Conservation (phyloP, 2,113 vertebrate species). For the Falcunculus frontatus region DNA sequence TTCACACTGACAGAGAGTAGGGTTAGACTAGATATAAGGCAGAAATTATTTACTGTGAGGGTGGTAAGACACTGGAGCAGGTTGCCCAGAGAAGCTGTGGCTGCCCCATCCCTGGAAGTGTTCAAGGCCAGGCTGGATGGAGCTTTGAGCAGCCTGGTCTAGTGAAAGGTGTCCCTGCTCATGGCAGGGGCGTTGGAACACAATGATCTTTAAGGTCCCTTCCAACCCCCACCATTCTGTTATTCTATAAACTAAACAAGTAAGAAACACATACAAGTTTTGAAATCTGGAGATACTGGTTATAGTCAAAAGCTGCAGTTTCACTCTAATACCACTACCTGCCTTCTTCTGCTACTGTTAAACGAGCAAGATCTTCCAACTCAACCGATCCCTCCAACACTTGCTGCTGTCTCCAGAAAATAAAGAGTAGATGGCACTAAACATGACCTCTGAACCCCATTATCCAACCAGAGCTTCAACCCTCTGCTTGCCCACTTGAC, state of each 20-base stretch:
- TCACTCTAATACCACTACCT: neutral
- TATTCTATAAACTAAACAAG: neutral
- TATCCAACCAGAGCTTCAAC: neutral
- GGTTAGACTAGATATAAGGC: neutral
- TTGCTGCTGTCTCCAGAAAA: neutral
- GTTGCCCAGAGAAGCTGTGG: neutral
- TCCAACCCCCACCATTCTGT: neutral
- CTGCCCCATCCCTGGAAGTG: neutral
- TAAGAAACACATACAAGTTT: neutral
- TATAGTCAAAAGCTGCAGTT: neutral
- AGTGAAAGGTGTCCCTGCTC: neutral
- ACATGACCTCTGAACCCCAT: fast-evolving
- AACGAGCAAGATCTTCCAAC: neutral
- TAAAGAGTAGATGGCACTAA: neutral
- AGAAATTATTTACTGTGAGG: neutral
- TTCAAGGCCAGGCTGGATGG: neutral
- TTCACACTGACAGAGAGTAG: neutral
- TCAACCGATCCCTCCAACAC: neutral
- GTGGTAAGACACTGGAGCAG: neutral
- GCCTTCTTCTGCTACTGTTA: neutral
- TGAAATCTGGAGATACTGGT: neutral
- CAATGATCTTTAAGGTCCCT: neutral
- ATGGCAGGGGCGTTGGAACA: neutral
- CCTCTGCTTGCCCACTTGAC: neutral
- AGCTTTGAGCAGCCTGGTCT: neutral